phyloP scores from a whole-genome alignment of 2,113 vertebrate genomes.

The Arizona elegans region DNA sequence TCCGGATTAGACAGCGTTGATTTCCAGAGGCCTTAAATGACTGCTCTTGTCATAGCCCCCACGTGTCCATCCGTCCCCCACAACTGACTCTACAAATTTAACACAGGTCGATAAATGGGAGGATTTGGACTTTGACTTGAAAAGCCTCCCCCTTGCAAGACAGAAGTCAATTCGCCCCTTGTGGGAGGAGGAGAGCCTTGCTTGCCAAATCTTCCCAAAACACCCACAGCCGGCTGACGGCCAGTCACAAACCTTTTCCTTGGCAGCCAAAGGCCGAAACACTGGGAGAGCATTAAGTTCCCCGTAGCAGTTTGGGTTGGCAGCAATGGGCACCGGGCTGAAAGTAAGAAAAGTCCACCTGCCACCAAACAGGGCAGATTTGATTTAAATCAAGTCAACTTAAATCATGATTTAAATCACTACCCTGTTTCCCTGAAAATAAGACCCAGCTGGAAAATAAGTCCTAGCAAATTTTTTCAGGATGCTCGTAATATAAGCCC shows the following conservation, averaged over 20 bases:
- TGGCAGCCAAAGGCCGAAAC: neutral
- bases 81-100: neutral
- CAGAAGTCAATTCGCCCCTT: neutral
- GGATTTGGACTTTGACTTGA: neutral
- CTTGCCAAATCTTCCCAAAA: neutral
- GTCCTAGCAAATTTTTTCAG: too few relatives aligned
- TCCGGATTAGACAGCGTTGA: neutral
- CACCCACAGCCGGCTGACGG: neutral
- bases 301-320: neutral
- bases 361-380: too few relatives aligned
- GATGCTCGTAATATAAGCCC: too few relatives aligned
- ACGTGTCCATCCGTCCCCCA: too few relatives aligned
- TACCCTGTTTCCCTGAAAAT: too few relatives aligned
- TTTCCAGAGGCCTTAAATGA: neutral
- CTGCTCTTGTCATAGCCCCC: neutral
- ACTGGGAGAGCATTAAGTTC: too few relatives aligned
- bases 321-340: neutral
- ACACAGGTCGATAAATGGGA: neutral
- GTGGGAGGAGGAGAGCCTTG: neutral
- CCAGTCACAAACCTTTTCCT: neutral
- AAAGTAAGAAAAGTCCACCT: neutral
- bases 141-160: neutral
- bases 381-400: too few relatives aligned
- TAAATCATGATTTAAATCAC: too few relatives aligned
- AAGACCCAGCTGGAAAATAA: too few relatives aligned